Percentiles rank a stretch among this genome's conserved stretches.
Evolutionary conservation across 2,113 vertebrate genomes (phyloP).

Genomic region (Leptodactylus fuscus): DNA sequence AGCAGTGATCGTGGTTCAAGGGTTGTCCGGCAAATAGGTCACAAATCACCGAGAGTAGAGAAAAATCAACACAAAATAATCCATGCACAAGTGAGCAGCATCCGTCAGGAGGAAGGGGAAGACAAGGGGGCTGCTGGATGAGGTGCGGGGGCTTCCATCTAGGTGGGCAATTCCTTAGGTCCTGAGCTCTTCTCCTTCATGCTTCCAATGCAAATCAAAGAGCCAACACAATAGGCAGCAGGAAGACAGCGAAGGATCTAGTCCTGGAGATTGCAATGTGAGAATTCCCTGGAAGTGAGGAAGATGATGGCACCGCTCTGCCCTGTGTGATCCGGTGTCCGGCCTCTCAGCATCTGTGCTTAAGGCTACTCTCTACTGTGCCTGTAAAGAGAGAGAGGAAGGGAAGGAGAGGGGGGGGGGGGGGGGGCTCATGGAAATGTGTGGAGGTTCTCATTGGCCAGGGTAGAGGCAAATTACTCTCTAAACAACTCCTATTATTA

Average conservation of each 20-base stretch:
- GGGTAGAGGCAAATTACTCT: conserved; percentile 92
- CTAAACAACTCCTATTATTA: conserved; percentile 91
- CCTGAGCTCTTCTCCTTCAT: conserved; percentile 47
- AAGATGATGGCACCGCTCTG: conserved; percentile 70
- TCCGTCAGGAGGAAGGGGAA: conserved; percentile 60
- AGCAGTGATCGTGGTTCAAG: conserved; percentile 70
- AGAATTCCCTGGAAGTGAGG: conserved; percentile 68
- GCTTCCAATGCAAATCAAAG: conserved; percentile 66
- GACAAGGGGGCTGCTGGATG: conserved; percentile 67
- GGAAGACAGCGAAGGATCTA: neutral
- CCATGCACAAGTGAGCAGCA: conserved; percentile 39
- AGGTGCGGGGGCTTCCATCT: conserved; percentile 41
- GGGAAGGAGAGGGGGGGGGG: conserved; percentile 66
- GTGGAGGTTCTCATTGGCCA: conserved; percentile 87
- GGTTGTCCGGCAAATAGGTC: neutral
- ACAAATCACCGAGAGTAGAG: neutral
- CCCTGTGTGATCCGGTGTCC: conserved; percentile 67
- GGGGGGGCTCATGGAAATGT: conserved; percentile 84
- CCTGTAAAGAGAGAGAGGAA: conserved; percentile 74
- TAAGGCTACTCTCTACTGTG: conserved; percentile 76
- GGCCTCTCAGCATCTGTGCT: conserved; percentile 81
- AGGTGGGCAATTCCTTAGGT: conserved; percentile 54
- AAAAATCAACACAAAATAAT: conserved; percentile 9
- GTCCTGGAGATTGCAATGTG: conserved; percentile 23
- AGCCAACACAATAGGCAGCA: neutral